Conservation (phyloP, 2,113 vertebrate species). For the Ptilorrhoa leucosticta region DNA sequence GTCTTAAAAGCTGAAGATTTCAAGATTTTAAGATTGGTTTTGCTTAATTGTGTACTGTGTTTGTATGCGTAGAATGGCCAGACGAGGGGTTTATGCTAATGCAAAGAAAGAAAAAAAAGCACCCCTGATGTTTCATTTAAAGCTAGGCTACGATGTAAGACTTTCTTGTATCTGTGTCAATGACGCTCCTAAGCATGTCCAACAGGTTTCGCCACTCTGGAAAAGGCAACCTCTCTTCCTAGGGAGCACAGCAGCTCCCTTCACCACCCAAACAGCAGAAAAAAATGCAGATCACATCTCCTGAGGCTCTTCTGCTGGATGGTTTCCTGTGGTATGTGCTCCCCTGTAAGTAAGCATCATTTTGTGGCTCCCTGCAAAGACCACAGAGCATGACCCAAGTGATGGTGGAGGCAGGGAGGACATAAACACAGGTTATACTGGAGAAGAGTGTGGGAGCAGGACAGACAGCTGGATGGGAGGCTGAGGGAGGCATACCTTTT, state of each 20-base stretch:
- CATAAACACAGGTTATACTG: neutral
- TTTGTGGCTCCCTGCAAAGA: neutral
- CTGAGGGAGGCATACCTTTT: neutral
- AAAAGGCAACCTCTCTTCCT: neutral
- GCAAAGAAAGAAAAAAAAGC: neutral
- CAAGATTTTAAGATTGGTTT: neutral
- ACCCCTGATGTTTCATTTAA: neutral
- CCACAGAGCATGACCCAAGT: no score
- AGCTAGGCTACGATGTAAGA: neutral
- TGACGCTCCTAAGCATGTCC: neutral
- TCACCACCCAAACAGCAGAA: neutral
- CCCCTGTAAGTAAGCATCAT: accelerated
- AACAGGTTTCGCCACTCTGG: neutral
- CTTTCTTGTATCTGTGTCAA: neutral
- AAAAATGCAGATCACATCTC: accelerated
- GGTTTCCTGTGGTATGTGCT: neutral
- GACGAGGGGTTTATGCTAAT: neutral
- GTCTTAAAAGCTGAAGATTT: neutral
- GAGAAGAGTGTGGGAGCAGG: neutral
- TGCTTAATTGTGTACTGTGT: neutral
- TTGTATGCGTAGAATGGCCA: neutral
- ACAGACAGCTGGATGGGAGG: neutral
- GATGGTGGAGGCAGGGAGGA: neutral
- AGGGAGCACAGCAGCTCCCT: neutral
- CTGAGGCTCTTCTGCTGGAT: neutral